Conservation (phyloP, 2,888 invertebrate genomes). For the Phragmatobia fuliginosa region DNA sequence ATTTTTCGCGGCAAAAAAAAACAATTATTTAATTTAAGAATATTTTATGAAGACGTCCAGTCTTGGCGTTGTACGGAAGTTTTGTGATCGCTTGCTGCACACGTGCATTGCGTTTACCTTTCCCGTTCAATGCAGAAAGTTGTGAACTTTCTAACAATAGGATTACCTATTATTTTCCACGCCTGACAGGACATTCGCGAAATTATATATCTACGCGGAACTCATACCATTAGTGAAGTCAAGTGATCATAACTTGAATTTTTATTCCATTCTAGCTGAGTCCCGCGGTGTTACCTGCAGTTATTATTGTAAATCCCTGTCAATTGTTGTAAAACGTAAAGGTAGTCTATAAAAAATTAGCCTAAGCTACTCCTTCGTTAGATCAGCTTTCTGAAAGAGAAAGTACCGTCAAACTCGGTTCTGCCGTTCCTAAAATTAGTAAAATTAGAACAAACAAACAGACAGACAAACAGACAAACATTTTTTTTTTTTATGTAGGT, state of each 20-base stretch:
- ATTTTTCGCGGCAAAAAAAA: slow-evolving; percentile 56
- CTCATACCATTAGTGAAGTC: background rate
- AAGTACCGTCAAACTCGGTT: too few species aligned
- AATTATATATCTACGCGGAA: slow-evolving; percentile 9
- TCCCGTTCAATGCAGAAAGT: slow-evolving; percentile 63
- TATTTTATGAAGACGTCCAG: slow-evolving; percentile 40
- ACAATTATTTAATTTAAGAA: slow-evolving; percentile 15
- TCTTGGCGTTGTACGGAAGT: slow-evolving; percentile 56
- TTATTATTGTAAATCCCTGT: too few species aligned
- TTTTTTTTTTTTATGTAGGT: too few species aligned
- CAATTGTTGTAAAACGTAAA: too few species aligned
- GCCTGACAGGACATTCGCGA: slow-evolving; percentile 20
- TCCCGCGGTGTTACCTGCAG: too few species aligned
- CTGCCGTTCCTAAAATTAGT: too few species aligned
- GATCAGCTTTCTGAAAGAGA: too few species aligned
- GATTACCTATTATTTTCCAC: slow-evolving; percentile 36
- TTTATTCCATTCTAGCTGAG: too few species aligned
- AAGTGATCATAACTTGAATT: background rate
- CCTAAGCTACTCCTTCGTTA: too few species aligned
- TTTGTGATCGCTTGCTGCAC: slow-evolving; percentile 66
- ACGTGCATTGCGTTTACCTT: slow-evolving; percentile 57
- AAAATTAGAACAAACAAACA: too few species aligned
- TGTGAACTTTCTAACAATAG: slow-evolving; percentile 63
- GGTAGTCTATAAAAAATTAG: too few species aligned
- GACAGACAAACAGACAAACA: too few species aligned